Percentiles rank a stretch among this genome's conserved stretches.
These are phyloP conservation scores for Bombus balteatus DNA, from an alignment of 1,140 invertebrate genomes.

Conservation along the genomic window DNA sequence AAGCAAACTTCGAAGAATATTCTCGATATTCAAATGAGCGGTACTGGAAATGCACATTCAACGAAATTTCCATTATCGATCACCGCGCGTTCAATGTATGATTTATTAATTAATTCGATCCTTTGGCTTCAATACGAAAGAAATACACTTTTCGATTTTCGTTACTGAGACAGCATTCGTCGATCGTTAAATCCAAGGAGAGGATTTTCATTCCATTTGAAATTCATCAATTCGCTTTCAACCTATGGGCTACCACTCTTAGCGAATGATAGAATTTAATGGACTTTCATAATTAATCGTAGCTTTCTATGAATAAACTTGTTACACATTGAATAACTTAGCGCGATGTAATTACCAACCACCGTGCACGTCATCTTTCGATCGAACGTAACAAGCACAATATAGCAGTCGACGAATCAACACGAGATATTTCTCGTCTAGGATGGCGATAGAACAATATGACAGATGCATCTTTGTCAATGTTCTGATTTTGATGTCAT, in stretches of 20 bases:
- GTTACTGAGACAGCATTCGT: no score
- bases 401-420: neutral
- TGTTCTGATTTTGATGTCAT: neutral
- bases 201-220: slow-evolving; percentile 9
- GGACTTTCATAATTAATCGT: slow-evolving; percentile 22
- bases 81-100: neutral
- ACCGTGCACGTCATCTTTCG: neutral
- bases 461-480: neutral
- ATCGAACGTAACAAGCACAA: neutral
- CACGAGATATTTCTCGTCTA: neutral
- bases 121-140: neutral
- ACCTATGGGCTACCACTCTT: neutral
- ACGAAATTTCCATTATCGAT: slow-evolving; percentile 10
- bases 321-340: slow-evolving; percentile 6
- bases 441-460: neutral
- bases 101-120: slow-evolving; percentile 22
- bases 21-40: neutral
- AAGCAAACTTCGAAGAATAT: neutral
- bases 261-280: slow-evolving; percentile 13
- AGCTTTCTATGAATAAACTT: neutral
- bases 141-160: neutral
- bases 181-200: neutral
- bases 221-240: slow-evolving; percentile 6
- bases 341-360: neutral
- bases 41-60: neutral